Percentiles rank a stretch among this genome's conserved stretches.
Conservation (phyloP, 2,113 vertebrate species). For the Sakesphorus luctuosus region DNA sequence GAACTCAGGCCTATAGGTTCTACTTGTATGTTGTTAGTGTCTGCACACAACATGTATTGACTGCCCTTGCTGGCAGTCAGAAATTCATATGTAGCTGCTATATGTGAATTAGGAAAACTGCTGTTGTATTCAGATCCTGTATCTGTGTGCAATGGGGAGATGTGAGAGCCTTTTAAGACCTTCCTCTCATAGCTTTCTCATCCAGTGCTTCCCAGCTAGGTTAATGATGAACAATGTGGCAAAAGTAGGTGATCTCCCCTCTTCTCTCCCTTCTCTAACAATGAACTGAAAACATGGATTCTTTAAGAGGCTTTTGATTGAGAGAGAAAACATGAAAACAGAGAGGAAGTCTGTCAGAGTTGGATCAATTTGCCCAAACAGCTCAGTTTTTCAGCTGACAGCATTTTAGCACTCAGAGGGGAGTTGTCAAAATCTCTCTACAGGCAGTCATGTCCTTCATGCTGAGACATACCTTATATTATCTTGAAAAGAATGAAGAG, state of each 20-base stretch:
- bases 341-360: slow-evolving; percentile 59
- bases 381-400: slow-evolving; percentile 59
- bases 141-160: fast-evolving
- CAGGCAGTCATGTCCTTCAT: slow-evolving; percentile 55
- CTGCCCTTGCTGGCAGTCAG: not conserved
- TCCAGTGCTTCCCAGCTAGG: not conserved
- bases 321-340: slow-evolving; percentile 56
- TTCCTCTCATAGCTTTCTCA: not conserved
- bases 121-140: not conserved
- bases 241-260: not conserved
- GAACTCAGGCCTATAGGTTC: not conserved
- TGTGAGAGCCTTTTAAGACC: not conserved
- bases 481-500: slow-evolving; percentile 22
- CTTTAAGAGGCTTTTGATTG: slow-evolving; percentile 58
- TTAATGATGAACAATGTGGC: not conserved
- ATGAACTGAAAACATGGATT: not conserved
- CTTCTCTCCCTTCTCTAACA: not conserved
- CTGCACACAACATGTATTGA: not conserved
- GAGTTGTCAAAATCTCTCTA: slow-evolving; percentile 73
- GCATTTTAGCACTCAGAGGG: slow-evolving; percentile 68
- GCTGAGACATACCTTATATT: slow-evolving; percentile 48
- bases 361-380: slow-evolving; percentile 59
- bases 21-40: not conserved
- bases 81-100: not conserved
- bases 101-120: not conserved